A percentile compares a stretch with the other conserved stretches of the same genome.
These are phyloP conservation scores for Xenopus borealis DNA, from an alignment of 2,113 vertebrate species.

Conservation along the genomic window DNA sequence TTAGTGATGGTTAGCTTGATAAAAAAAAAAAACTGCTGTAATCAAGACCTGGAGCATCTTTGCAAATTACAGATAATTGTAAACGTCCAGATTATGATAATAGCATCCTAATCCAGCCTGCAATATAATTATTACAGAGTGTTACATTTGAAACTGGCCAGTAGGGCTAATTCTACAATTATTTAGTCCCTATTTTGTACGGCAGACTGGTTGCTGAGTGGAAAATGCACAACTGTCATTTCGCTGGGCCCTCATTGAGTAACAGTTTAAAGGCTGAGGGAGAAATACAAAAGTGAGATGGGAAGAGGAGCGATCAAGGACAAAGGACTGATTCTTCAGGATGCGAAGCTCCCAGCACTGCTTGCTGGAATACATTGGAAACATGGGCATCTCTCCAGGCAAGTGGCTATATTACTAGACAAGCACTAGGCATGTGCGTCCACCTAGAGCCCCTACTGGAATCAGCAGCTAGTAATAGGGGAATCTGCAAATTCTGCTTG, in stretches of 20 bases:
- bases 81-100: constrained; percentile 99
- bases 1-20: constrained; percentile 98
- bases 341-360: too few species aligned
- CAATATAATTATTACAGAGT: constrained; percentile 99
- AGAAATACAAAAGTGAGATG: constrained; percentile 73
- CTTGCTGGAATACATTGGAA: too few species aligned
- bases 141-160: constrained; percentile 99
- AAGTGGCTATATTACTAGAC: too few species aligned
- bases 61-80: constrained; percentile 99
- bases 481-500: too few species aligned
- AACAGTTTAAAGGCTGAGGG: constrained; percentile 73
- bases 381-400: too few species aligned
- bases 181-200: constrained; percentile 91
- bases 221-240: constrained; percentile 96
- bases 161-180: constrained; percentile 97
- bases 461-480: too few species aligned
- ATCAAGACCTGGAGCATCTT: constrained; percentile 99
- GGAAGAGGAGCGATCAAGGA: constrained; percentile 73
- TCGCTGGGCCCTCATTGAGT: constrained; percentile 84
- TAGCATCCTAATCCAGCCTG: constrained; percentile 98
- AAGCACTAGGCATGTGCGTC: too few species aligned
- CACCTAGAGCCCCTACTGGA: too few species aligned
- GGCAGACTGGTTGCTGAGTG: constrained; percentile 91
- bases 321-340: constrained; percentile 55
- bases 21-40: constrained; percentile 91